A percentile compares a stretch with the other conserved stretches of the same genome.
These are phyloP conservation scores for Ctenochaetus hawaiiensis DNA, from an alignment of 2,797 vertebrate species.

Conservation along the genomic window DNA sequence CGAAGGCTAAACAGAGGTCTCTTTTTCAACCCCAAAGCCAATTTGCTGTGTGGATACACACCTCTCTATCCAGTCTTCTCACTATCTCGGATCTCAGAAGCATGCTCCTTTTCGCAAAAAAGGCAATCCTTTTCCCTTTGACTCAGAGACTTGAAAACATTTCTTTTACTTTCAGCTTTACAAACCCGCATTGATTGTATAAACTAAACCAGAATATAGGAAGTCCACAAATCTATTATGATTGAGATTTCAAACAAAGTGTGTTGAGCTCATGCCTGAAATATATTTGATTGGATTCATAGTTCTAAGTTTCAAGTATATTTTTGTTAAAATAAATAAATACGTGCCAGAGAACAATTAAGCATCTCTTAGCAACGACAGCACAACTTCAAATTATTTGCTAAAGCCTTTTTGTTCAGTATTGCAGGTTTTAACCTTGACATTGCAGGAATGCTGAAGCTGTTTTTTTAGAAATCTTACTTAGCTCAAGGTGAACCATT, in stretches of 20 bases:
- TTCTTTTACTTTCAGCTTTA: slow-evolving; percentile 63
- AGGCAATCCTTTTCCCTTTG: slow-evolving; percentile 61
- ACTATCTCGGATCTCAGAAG: slow-evolving; percentile 66
- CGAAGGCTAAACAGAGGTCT: slow-evolving; percentile 71
- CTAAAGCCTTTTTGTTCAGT: not conserved
- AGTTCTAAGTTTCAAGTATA: not conserved
- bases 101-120: slow-evolving; percentile 53
- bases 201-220: slow-evolving; percentile 63
- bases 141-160: slow-evolving; percentile 65
- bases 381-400: not conserved
- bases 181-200: slow-evolving; percentile 66
- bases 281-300: not conserved
- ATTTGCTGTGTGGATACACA: slow-evolving; percentile 76
- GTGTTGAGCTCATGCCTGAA: slow-evolving; percentile 1
- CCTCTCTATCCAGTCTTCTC: slow-evolving; percentile 52
- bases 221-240: slow-evolving; percentile 55
- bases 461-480: slow-evolving; percentile 24
- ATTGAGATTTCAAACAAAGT: slow-evolving; percentile 33
- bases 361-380: slow-evolving; percentile 26
- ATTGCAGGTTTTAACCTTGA: slow-evolving; percentile 59
- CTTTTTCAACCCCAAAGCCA: slow-evolving; percentile 67
- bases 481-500: slow-evolving; percentile 65
- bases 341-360: slow-evolving; percentile 23
- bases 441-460: slow-evolving; percentile 6
- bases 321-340: slow-evolving; percentile 15